Base-by-base conservation (phyloP, 1,140 invertebrate genomes). In the Psix sp. region DNA sequence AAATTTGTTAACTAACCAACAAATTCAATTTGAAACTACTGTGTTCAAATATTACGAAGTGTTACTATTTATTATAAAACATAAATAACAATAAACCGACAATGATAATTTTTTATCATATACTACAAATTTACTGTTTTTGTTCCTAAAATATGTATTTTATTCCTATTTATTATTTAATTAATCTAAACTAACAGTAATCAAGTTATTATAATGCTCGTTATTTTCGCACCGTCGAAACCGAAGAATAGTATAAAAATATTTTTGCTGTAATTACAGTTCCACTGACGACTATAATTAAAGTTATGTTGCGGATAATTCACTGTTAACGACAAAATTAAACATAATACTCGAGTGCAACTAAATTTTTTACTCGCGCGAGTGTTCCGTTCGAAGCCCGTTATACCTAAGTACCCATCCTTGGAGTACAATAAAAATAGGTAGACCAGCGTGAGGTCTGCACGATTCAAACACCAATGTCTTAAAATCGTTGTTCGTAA, bases 381-480 rank as follows among this genome's bases (percentile, higher is more conserved):
- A 31, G 56, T 39, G 3, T 24, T 36, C 54, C 29, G 74, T 77
- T 51, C 33, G 51, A 72, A 65, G 67, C 46, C 45, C n/a, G n/a
- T n/a, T n/a, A n/a, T 73, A 62, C 73, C 66, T 56, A 72, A 65
- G 67, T 73, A 75, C 59, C 79, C 77, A 79, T 79, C 79, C 75
- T 52, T 46, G 21, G 29, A 63, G 65, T 51, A 70, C 36, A 46
- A 35, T 67, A 77, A 80, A 82, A 82, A 82, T 79, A 42, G 76
- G 66, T 72, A 74, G 77, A 74, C 45, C 79, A 82, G 80, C 80
- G 79, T 80, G 79, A 72, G 78, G 80, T 81, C 80, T 13, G 80
- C 77, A 73, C 77, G 78, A 70, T 79, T 76, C 72, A 65, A 52
- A 66, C 78, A 56, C 73, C 39, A 73, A 73, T 78, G 67, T 80